These are phyloP conservation scores for Dysmachus trigonus DNA, from an alignment of 2,888 invertebrate genomes.

Conservation along the genomic window DNA sequence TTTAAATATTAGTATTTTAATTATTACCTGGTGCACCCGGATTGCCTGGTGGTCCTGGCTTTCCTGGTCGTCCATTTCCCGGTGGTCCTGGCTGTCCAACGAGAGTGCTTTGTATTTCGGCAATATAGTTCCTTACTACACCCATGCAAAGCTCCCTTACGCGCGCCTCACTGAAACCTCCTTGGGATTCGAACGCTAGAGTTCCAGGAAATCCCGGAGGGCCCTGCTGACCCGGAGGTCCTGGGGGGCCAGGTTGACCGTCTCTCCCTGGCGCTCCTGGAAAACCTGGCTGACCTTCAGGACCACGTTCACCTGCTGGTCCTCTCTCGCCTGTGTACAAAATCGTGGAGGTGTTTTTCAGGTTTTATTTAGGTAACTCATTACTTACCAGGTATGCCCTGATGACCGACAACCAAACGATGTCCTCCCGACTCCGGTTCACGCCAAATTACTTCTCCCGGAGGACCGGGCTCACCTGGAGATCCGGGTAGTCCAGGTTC, in stretches of 20 bases:
- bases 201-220: constrained; percentile 56
- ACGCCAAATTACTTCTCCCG: constrained; percentile 64
- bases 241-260: constrained; percentile 66
- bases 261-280: constrained; percentile 70
- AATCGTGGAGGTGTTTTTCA: background rate
- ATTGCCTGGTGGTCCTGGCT: constrained; percentile 71
- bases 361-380: background rate
- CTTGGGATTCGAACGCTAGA: constrained; percentile 62
- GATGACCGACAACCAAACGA: background rate
- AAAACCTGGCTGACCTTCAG: constrained; percentile 68
- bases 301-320: constrained; percentile 68
- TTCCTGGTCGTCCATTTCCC: constrained; percentile 73
- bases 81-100: constrained; percentile 57
- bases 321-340: constrained; percentile 66
- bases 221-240: constrained; percentile 51
- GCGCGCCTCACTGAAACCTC: constrained; percentile 66
- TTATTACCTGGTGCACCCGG: constrained; percentile 67
- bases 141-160: constrained; percentile 84
- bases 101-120: constrained; percentile 72
- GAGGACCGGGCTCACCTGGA: constrained; percentile 60
- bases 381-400: constrained; percentile 45
- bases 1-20: too few species aligned
- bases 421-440: background rate
- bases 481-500: background rate
- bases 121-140: constrained; percentile 80